Evolutionary conservation across 2,888 invertebrate species (phyloP).

Genomic region (Troides helena): DNA sequence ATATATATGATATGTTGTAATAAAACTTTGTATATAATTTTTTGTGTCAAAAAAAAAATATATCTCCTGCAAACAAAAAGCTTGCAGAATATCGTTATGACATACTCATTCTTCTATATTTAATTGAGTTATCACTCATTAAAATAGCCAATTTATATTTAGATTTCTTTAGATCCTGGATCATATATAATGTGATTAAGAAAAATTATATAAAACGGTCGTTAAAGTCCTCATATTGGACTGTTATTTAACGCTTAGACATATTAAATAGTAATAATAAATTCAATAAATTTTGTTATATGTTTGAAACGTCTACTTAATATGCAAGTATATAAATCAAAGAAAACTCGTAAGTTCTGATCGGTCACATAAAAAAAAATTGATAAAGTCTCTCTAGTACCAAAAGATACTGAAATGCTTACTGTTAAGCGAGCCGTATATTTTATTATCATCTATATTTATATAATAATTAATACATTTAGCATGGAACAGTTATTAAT

Average conservation of each 20-base stretch:
- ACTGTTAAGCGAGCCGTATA: no score
- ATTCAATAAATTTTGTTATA: conserved; percentile 12
- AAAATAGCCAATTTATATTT: neutral
- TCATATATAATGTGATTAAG: neutral
- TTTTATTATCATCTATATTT: no score
- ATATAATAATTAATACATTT: no score
- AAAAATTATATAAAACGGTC: neutral
- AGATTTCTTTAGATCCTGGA: neutral
- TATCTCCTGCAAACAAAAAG: neutral
- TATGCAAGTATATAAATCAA: conserved; percentile 13
- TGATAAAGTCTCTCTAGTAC: no score
- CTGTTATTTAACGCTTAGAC: neutral
- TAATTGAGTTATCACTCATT: conserved; percentile 19
- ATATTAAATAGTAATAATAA: neutral
- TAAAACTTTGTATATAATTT: neutral
- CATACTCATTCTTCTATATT: conserved; percentile 22
- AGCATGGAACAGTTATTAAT: no score
- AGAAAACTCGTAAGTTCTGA: conserved; percentile 7
- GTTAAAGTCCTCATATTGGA: neutral
- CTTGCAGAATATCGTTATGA: conserved; percentile 26
- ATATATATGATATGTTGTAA: no score
- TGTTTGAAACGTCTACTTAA: conserved; percentile 8
- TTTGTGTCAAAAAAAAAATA: neutral
- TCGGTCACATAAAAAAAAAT: conserved; percentile 5
- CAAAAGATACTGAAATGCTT: no score